Base-by-base conservation (phyloP, 92 coral and sea anemone genomes). In the Epizoanthus scotinus region DNA sequence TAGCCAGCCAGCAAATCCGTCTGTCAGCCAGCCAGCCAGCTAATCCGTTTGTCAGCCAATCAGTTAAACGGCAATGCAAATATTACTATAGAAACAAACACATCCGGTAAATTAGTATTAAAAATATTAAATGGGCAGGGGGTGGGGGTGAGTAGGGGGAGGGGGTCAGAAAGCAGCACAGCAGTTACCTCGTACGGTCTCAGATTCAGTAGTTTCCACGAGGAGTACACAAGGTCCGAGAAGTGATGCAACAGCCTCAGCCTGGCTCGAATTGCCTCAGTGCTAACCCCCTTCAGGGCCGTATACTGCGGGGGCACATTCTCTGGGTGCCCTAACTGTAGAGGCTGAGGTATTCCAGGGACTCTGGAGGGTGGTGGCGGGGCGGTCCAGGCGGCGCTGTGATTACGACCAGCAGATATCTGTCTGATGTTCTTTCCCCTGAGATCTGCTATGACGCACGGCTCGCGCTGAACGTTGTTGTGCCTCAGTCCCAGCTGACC, bases 401-500 rank as follows among this genome's bases (percentile, higher is more conserved):
- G 97, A 63, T 92, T 92, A 15, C 97, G 88, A 14, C 97, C 97
- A 2, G 93, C 97, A 8, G 93, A 84, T 29, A 92, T 84, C 86
- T 92, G 97, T 44, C 90, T 82, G 67, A 89, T 77, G n/a, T 92
- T 92, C 71, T 92, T 92, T 61, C 91, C 93, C 28, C 89, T 85
- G 19, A 92, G 92, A 28, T 84, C 93, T 34, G 91, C 80, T 20
- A 89, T 79, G 20, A 85, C 78, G 34, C 86, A 86, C 25, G 97
- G 97, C 73, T 92, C 93, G 12, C 97, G 91, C 78, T 92, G 97
- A 17, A 93, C 84, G 10, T 86, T 88, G 36, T 84, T 90, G 78
- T 92, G 90, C 1, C 97, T 94, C 53, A 92, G 84, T 47, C 97
- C 97, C 5, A 92, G 88, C 82, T 92, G 97, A 15, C 97, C 97